Percentiles rank a stretch among this genome's conserved stretches.
Evolutionary conservation across 2,797 vertebrate species (phyloP).

Genomic region (Natrix natrix): DNA sequence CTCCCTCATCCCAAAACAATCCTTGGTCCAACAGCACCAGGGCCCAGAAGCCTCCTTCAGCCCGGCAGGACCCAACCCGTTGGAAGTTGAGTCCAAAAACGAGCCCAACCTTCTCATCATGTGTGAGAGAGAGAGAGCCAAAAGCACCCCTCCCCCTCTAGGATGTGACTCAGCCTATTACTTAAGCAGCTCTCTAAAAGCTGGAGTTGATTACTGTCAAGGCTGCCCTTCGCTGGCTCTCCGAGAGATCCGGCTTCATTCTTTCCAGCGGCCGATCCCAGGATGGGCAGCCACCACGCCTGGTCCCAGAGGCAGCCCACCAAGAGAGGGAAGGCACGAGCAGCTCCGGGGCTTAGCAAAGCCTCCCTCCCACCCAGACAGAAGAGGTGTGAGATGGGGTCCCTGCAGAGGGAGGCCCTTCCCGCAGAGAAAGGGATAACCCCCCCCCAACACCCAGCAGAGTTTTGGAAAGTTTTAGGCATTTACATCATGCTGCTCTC

Average conservation of each 20-base stretch:
- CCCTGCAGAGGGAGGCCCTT: neutral
- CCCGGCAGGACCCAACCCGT: neutral
- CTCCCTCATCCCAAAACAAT: neutral
- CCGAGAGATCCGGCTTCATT: neutral
- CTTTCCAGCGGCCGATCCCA: constrained; percentile 3
- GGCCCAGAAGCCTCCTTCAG: neutral
- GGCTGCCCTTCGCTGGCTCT: neutral
- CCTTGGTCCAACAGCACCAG: neutral
- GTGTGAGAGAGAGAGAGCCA: neutral
- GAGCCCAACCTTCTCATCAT: neutral
- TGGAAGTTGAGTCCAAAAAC: neutral
- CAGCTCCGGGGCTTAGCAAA: neutral
- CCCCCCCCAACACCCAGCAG: neutral
- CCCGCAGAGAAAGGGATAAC: neutral
- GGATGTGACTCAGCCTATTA: neutral
- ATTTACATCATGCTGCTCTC: neutral
- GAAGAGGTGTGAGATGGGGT: neutral
- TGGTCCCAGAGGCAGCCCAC: neutral
- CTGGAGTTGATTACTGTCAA: neutral
- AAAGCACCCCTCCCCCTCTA: neutral
- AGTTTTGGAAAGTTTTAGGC: neutral
- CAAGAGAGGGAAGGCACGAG: neutral
- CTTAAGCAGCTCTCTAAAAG: neutral
- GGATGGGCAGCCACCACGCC: neutral
- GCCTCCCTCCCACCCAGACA: neutral